Conservation (phyloP, 2,113 vertebrate genomes). For the Caretta caretta region DNA sequence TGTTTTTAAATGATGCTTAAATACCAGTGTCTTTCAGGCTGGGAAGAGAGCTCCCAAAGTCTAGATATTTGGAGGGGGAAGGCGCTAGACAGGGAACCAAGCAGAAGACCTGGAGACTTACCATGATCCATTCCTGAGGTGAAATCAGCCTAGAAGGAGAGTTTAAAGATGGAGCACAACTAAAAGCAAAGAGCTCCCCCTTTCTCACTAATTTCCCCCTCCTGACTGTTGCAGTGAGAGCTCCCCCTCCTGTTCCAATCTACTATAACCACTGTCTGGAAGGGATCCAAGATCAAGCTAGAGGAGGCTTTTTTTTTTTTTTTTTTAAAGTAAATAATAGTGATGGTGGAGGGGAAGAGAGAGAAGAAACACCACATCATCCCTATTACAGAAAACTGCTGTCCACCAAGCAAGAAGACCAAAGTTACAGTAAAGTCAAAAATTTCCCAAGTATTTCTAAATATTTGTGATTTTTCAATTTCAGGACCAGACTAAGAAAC, state of each 20-base stretch:
- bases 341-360: not conserved
- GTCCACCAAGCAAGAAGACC: not conserved
- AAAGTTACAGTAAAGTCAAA: not conserved
- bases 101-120: not conserved
- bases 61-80: not conserved
- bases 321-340: too few species aligned
- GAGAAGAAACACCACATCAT: not conserved
- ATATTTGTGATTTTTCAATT: not conserved
- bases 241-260: not conserved
- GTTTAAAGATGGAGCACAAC: not conserved
- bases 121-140: not conserved
- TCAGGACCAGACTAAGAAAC: not conserved
- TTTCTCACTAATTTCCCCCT: not conserved
- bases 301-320: not conserved
- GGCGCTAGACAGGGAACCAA: not conserved
- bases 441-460: not conserved
- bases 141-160: not conserved
- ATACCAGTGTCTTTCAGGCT: not conserved
- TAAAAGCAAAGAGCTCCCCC: not conserved
- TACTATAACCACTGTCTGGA: not conserved
- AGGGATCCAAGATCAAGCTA: not conserved
- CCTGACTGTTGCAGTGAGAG: not conserved
- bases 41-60: not conserved
- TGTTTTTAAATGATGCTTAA: not conserved
- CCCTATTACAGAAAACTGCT: not conserved